Conservation (phyloP, 2,888 invertebrate species). For the Drosophila mimica region DNA sequence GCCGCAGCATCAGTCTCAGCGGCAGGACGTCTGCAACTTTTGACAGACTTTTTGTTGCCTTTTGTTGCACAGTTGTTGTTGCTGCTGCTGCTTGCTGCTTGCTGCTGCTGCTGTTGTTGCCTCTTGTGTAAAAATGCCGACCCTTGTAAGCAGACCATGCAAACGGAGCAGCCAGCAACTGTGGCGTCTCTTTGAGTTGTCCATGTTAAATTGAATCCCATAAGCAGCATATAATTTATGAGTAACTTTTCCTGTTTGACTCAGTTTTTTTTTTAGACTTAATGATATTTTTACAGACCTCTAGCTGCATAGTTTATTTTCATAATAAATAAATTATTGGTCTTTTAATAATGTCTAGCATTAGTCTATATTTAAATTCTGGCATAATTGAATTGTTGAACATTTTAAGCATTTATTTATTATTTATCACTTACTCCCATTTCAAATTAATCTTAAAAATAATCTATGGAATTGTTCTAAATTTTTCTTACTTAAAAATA, state of each 20-base stretch:
- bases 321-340: background rate
- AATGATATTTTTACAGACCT: background rate
- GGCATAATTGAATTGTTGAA: no score
- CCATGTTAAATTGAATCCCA: constrained; percentile 7
- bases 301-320: background rate
- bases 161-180: constrained; percentile 55
- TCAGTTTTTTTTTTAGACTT: background rate
- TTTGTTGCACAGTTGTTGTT: constrained; percentile 42
- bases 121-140: constrained; percentile 18
- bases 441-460: background rate
- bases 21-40: constrained; percentile 71
- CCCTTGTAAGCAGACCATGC: constrained; percentile 45
- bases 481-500: background rate
- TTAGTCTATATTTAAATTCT: no score
- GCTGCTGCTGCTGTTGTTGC: background rate
- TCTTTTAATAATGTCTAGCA: background rate
- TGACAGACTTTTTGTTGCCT: constrained; percentile 58
- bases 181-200: constrained; percentile 23
- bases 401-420: background rate
- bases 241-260: background rate
- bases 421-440: background rate
- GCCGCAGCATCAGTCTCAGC: constrained; percentile 37
- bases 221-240: background rate
- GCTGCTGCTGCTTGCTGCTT: background rate
- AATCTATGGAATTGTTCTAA: no score